Percentiles rank a stretch among this genome's conserved stretches.
Conservation (phyloP, 2,113 vertebrate species). For the Ammospiza nelsoni region DNA sequence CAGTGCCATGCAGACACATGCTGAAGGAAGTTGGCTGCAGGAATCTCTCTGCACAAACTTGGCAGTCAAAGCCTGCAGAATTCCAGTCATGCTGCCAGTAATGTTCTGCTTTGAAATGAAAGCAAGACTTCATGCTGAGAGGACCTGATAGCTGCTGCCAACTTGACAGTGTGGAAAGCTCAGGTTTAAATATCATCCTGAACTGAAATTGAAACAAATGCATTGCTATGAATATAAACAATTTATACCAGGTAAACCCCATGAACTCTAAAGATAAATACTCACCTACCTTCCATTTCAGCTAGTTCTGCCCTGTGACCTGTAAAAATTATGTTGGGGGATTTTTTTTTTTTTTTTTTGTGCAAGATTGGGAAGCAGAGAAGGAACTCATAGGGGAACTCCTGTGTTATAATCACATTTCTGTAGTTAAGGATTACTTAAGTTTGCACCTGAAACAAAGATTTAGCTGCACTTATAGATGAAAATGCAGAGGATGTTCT, state of each 20-base stretch:
- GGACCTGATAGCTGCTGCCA: not conserved
- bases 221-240: not conserved
- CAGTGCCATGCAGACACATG: not conserved
- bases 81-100: not conserved
- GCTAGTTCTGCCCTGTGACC: not conserved
- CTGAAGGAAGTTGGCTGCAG: not conserved
- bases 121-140: not conserved
- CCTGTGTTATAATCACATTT: not conserved
- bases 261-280: not conserved
- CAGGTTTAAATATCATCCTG: not conserved
- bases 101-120: not conserved
- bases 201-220: not conserved
- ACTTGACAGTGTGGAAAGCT: not conserved
- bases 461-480: fast-evolving
- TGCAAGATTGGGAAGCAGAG: not conserved
- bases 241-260: not conserved
- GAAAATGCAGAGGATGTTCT: not conserved
- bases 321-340: not conserved
- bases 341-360: not conserved
- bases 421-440: not conserved
- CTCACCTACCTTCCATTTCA: not conserved
- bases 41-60: not conserved
- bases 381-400: not conserved
- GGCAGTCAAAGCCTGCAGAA: not conserved
- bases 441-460: not conserved